Percentiles rank a stretch among this genome's conserved stretches.
These are phyloP conservation scores for Beris chalybata DNA, from an alignment of 2,888 invertebrate genomes.

Conservation along the genomic window DNA sequence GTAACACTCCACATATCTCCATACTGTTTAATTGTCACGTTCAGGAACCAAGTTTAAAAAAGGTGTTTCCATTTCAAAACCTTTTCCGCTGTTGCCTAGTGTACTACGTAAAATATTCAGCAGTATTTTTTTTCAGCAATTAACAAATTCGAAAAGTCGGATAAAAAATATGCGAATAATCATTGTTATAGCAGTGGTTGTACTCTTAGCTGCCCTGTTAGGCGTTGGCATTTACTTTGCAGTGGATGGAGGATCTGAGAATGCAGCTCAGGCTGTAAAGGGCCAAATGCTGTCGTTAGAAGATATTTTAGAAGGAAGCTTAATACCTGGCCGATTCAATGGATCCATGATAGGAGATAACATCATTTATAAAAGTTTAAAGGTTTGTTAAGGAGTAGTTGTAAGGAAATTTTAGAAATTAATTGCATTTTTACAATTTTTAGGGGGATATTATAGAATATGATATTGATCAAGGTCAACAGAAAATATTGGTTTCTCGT, in stretches of 20 bases:
- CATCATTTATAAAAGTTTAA: slow-evolving; percentile 64
- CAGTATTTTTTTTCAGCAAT: slow-evolving; percentile 57
- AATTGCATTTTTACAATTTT: not conserved
- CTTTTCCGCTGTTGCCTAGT: not conserved
- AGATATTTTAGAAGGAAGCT: slow-evolving; percentile 70
- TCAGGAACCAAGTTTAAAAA: not conserved
- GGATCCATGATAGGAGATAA: slow-evolving; percentile 77
- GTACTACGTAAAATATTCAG: not conserved
- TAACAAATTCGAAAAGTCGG: slow-evolving; percentile 62
- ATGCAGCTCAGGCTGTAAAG: slow-evolving; percentile 30
- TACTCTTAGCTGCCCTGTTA: slow-evolving; percentile 63
- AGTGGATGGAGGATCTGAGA: slow-evolving; percentile 47
- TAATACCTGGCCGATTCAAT: slow-evolving; percentile 71
- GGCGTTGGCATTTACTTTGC: slow-evolving; percentile 63
- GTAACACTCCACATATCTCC: not conserved
- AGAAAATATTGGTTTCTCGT: not conserved
- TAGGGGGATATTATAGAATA: slow-evolving; percentile 17
- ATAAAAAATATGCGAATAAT: slow-evolving; percentile 61
- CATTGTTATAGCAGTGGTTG: slow-evolving; percentile 60
- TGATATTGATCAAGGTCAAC: slow-evolving; percentile 6
- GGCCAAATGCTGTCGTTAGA: slow-evolving; percentile 61
- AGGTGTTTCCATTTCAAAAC: not conserved
- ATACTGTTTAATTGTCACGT: not conserved
- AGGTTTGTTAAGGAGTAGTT: slow-evolving; percentile 53
- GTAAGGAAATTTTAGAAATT: not conserved